phyloP scores from a whole-genome alignment of 2,797 vertebrate genomes.

The Crypturellus tataupa region DNA sequence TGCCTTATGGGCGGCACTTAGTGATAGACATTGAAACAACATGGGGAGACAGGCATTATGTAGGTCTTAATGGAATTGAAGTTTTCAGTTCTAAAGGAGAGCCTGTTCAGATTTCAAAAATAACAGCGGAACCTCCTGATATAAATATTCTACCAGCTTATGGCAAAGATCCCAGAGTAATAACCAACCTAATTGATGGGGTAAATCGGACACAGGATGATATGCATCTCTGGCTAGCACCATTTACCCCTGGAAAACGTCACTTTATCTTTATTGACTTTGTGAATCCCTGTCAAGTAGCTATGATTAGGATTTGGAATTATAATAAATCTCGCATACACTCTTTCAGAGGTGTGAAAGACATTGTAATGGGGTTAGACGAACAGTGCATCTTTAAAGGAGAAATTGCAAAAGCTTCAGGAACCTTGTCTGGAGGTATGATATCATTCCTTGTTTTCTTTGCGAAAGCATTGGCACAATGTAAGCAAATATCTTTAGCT shows the following conservation, averaged over 20 bases:
- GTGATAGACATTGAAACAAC: conserved; percentile 91
- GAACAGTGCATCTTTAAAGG: conserved; percentile 91
- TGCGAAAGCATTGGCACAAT: not conserved
- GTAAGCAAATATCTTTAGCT: not conserved
- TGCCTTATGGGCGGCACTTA: conserved; percentile 90
- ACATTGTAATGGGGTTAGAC: conserved; percentile 91
- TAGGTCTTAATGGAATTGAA: conserved; percentile 95
- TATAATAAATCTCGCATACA: conserved; percentile 99
- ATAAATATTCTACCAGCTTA: conserved; percentile 94
- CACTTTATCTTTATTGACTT: conserved; percentile 91
- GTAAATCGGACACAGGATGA: conserved; percentile 96
- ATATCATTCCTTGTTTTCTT: not conserved
- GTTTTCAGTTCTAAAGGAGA: conserved; percentile 92
- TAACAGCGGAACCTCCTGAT: conserved; percentile 90
- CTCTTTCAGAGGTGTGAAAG: conserved; percentile 93
- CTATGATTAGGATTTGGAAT: conserved; percentile 98
- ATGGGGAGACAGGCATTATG: conserved; percentile 97
- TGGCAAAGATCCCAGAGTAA: conserved; percentile 90
- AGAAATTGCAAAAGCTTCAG: conserved; percentile 97
- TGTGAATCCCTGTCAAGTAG: conserved; percentile 84
- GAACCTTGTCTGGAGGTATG: conserved; percentile 92
- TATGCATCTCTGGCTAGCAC: conserved; percentile 98
- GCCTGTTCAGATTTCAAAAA: conserved; percentile 84
- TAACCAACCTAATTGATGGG: conserved; percentile 90
- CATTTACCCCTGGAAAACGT: conserved; percentile 88